Base-by-base conservation (phyloP, 1,140 invertebrate species). In the Adoxophyes honmai region DNA sequence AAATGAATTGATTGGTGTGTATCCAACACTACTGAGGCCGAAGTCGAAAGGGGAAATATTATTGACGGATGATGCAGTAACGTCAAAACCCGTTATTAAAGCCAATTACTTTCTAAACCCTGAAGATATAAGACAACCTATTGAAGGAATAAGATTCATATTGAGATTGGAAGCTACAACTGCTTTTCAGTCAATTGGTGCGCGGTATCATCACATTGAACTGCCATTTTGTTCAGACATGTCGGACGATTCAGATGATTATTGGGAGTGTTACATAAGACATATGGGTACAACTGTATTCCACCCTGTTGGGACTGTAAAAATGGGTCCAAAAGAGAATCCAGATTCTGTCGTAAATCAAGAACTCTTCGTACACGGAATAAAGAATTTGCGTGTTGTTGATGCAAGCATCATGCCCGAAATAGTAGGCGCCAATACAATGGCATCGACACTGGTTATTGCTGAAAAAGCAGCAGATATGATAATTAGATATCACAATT, bases 351-450 rank as follows among this genome's bases (percentile, higher is more conserved):
- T 95, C 1, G 91, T 94, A 0, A 93, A 96, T 79, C 81, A 92
- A 0, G 73, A 92, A 34, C 83, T 97, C 0, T 88, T 90, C 21
- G 94, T 96, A 0, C 89, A 92, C 69, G 93, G 94, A 0, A 84
- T 95, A 0, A 73, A 81, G n/a, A 91, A 92, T n/a, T 66, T 96
- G 8, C 90, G 95, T 62, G 94, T 97, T 0, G 91, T 93, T 0
- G 95, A 97, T 86, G 95, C 94, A 14, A 95, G 94, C 59, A 91
- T 96, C 6, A 96, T 96, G 93, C 95, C 95, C 0, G 87, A 81
- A 3, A 92, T 96, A 39, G 89, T 93, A 0, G 91, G 91, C 7
- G 95, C 92, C 1, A 95, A 96, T 62, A 95, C 94, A 0, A 95
- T 95, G 74, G 94, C 94, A 0, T 91, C 95, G 0, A 92, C 91